A percentile compares a stretch with the other conserved stretches of the same genome.
Conservation (phyloP, 2,113 vertebrate species). For the Pycnonotus jocosus region DNA sequence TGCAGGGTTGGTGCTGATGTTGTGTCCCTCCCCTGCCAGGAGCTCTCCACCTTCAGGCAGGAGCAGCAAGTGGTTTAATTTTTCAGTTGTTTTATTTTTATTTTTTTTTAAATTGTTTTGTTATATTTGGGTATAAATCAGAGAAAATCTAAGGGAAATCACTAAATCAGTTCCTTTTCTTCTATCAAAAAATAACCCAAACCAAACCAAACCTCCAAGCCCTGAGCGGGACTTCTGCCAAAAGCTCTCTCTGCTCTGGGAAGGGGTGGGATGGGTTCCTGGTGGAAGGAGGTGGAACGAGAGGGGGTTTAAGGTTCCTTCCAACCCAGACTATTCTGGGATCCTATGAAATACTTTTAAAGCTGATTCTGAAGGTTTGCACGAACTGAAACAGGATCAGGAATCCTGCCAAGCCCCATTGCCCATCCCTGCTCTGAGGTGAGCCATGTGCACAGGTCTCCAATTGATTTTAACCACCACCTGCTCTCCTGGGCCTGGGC, state of each 20-base stretch:
- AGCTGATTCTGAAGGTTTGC: background rate
- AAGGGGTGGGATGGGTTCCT: rapidly evolving
- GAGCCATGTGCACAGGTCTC: rapidly evolving
- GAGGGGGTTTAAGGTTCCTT: background rate
- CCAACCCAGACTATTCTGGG: background rate
- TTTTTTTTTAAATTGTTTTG: background rate
- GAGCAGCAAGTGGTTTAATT: rapidly evolving
- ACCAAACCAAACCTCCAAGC: rapidly evolving
- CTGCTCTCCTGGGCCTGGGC: background rate
- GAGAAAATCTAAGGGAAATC: background rate
- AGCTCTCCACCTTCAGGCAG: background rate
- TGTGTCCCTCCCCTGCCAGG: background rate
- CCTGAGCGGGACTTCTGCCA: background rate
- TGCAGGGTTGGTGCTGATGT: rapidly evolving
- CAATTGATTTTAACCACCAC: rapidly evolving
- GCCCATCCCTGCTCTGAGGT: rapidly evolving
- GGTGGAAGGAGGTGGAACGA: rapidly evolving
- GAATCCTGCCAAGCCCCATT: rapidly evolving
- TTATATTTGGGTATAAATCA: background rate
- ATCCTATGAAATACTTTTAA: rapidly evolving
- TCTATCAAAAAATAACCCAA: background rate
- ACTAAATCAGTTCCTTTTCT: background rate
- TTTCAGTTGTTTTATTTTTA: background rate
- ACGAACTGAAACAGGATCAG: rapidly evolving
- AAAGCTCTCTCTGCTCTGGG: rapidly evolving